Evolutionary conservation across 1,140 invertebrate genomes (phyloP).

Genomic region (Danaus plexippus): DNA sequence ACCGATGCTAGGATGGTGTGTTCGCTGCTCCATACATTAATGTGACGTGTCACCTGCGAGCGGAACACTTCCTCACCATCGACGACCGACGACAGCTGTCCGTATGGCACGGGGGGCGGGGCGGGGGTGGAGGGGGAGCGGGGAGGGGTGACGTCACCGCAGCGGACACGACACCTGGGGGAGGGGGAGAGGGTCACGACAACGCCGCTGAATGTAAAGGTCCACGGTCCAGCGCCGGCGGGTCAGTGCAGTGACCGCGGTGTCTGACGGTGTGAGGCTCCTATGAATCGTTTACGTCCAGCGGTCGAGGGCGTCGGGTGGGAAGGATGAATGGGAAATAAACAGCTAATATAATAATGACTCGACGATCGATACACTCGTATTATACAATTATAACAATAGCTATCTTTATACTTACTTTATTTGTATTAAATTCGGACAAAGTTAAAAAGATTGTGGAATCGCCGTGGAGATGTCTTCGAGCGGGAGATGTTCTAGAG

Average conservation of each 20-base stretch:
- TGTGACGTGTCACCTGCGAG: too few relatives aligned
- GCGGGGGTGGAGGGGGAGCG: neutral
- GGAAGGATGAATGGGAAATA: conserved; percentile 4
- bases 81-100: too few relatives aligned
- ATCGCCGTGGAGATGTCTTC: too few relatives aligned
- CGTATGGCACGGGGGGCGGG: conserved; percentile 7
- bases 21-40: too few relatives aligned
- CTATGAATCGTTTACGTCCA: too few relatives aligned
- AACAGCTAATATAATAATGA: neutral
- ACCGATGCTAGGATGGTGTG: too few relatives aligned
- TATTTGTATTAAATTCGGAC: conserved; percentile 12
- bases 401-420: conserved; percentile 5
- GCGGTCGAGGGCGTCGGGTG: neutral
- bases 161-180: neutral
- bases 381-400: neutral
- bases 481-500: neutral
- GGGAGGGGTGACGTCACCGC: neutral
- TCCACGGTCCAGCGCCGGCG: too few relatives aligned
- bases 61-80: too few relatives aligned
- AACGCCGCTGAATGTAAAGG: neutral
- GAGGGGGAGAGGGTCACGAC: neutral
- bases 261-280: too few relatives aligned
- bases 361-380: too few relatives aligned
- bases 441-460: conserved; percentile 9
- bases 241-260: too few relatives aligned